phyloP scores from a whole-genome alignment of 2,888 invertebrate species.

The Ptychoptera albimana region DNA sequence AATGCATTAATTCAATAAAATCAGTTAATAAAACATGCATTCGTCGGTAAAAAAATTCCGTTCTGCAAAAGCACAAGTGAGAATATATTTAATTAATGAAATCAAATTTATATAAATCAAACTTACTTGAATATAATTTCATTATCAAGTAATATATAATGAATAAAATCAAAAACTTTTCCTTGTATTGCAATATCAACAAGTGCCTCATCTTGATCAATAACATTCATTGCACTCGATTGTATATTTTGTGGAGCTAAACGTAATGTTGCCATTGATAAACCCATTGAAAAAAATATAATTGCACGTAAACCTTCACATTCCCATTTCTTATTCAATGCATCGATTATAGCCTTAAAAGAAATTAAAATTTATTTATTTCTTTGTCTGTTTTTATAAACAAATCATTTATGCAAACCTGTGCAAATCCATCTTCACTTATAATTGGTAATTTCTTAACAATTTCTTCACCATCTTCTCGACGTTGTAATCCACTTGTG shows the following conservation, averaged over 20 bases:
- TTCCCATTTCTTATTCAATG: conserved; percentile 30
- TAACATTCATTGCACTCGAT: conserved; percentile 31
- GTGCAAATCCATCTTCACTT: conserved; percentile 40
- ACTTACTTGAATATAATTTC: conserved; percentile 43
- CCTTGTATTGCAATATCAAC: conserved; percentile 65
- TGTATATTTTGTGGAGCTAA: conserved; percentile 39
- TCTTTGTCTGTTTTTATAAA: no score
- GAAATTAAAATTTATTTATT: background rate
- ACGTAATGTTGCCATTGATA: conserved; percentile 47
- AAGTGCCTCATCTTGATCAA: conserved; percentile 64
- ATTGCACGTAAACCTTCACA: conserved; percentile 35
- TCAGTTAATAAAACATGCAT: conserved; percentile 77
- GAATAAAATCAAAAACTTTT: conserved; percentile 65
- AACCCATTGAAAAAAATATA: conserved; percentile 51
- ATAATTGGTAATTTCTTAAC: conserved; percentile 51
- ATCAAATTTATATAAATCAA: background rate
- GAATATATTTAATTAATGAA: background rate
- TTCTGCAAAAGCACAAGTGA: conserved; percentile 23
- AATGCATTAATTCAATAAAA: conserved; percentile 83
- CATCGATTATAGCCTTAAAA: conserved; percentile 19
- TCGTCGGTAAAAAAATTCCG: conserved; percentile 69
- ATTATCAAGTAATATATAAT: conserved; percentile 53
- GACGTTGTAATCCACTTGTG: conserved; percentile 55
- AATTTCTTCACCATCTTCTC: conserved; percentile 60
- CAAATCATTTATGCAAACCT: conserved; percentile 19